Conservation (phyloP, 2,888 invertebrate species). For the Euproctis similis region DNA sequence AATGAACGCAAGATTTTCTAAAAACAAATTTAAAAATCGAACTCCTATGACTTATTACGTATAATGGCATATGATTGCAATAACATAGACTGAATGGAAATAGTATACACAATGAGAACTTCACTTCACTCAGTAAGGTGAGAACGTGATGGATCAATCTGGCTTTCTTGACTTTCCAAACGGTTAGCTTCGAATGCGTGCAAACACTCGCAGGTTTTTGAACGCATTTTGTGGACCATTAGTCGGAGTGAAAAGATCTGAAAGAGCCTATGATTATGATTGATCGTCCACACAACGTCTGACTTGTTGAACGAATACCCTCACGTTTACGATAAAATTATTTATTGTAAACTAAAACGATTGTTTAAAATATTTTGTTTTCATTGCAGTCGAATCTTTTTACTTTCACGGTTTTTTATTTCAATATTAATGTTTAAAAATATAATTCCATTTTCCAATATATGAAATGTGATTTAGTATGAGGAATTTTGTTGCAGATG, state of each 20-base stretch:
- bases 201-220: conserved; percentile 65
- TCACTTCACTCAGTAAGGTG: conserved; percentile 22
- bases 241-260: conserved; percentile 69
- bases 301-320: conserved; percentile 66
- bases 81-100: conserved; percentile 7
- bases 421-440: too few species aligned
- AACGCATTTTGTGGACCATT: conserved; percentile 74
- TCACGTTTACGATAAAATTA: conserved; percentile 55
- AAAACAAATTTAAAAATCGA: background rate
- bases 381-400: conserved; percentile 3
- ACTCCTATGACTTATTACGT: too few species aligned
- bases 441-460: too few species aligned
- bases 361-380: conserved; percentile 21
- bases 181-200: conserved; percentile 67
- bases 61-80: too few species aligned
- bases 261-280: conserved; percentile 74
- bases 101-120: too few species aligned
- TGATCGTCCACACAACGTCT: conserved; percentile 64
- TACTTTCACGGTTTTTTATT: too few species aligned
- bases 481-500: too few species aligned
- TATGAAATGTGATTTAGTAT: too few species aligned
- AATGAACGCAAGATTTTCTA: too few species aligned
- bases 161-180: conserved; percentile 66
- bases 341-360: conserved; percentile 46
- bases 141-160: conserved; percentile 65